phyloP scores from a whole-genome alignment of 92 coral and sea anemone species.

The Parazoanthus atlanticus region DNA sequence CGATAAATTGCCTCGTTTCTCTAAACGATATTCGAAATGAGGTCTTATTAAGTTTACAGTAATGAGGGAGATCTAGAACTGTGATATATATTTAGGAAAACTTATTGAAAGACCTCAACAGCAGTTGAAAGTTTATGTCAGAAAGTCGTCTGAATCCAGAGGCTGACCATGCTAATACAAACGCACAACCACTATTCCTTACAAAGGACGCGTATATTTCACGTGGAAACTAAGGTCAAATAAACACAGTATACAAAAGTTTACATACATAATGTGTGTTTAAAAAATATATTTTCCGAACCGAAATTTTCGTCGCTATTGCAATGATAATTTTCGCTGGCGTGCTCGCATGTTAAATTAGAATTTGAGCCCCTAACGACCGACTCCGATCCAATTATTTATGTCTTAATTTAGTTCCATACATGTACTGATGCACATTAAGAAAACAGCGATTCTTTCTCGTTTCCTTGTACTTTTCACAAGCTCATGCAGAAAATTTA shows the following conservation, averaged over 20 bases:
- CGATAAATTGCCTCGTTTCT: not conserved
- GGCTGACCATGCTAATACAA: not conserved
- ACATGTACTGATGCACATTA: not conserved
- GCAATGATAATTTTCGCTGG: not conserved
- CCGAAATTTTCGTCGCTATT: not conserved
- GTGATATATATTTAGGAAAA: not conserved
- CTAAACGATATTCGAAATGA: not conserved
- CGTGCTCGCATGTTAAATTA: conserved; percentile 6
- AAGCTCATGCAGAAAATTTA: not conserved
- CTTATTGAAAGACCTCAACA: not conserved
- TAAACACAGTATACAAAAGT: not conserved
- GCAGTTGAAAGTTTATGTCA: not conserved
- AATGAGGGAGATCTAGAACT: not conserved
- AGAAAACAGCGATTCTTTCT: not conserved
- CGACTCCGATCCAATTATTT: not conserved
- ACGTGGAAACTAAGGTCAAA: not conserved
- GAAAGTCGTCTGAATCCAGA: not conserved
- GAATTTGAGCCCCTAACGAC: conserved; percentile 18
- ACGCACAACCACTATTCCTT: not conserved
- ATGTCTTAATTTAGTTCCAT: not conserved
- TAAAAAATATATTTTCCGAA: not conserved
- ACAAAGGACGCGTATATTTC: not conserved
- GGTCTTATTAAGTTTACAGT: not conserved
- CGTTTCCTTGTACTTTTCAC: not conserved
- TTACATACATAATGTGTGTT: not conserved